Conservation (phyloP, 2,113 vertebrate genomes). For the Heloderma charlesbogerti region DNA sequence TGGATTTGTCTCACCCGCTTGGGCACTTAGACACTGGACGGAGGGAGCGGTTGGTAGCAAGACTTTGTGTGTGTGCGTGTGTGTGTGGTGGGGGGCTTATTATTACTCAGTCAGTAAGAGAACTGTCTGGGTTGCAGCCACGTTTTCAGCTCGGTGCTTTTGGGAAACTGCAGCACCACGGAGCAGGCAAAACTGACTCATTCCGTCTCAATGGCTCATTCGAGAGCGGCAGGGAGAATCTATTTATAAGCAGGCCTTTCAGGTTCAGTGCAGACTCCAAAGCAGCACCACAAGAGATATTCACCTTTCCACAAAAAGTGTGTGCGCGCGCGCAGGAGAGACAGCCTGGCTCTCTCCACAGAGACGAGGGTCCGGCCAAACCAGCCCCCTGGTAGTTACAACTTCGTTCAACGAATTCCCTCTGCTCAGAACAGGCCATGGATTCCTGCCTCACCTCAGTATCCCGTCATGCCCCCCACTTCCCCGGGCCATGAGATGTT, state of each 20-base stretch:
- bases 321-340: neutral
- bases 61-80: too few species aligned
- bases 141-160: conserved; percentile 54
- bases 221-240: conserved; percentile 71
- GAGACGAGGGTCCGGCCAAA: neutral
- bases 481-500: conserved; percentile 27
- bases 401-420: conserved; percentile 18
- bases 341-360: too few species aligned
- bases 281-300: conserved; percentile 23
- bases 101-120: too few species aligned
- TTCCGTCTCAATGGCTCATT: conserved; percentile 70
- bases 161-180: conserved; percentile 38
- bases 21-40: too few species aligned
- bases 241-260: conserved; percentile 75
- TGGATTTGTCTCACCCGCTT: too few species aligned
- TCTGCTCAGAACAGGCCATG: conserved; percentile 16
- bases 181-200: conserved; percentile 69
- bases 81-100: too few species aligned
- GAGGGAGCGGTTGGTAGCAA: too few species aligned
- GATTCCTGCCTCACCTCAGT: neutral
- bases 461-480: conserved; percentile 6
- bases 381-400: neutral
- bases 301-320: neutral
- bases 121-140: conserved; percentile 62
- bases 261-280: conserved; percentile 71